Percentiles rank a stretch among this genome's conserved stretches.
Evolutionary conservation across 2,797 vertebrate genomes (phyloP).

Genomic region (Anolis apletophallus): DNA sequence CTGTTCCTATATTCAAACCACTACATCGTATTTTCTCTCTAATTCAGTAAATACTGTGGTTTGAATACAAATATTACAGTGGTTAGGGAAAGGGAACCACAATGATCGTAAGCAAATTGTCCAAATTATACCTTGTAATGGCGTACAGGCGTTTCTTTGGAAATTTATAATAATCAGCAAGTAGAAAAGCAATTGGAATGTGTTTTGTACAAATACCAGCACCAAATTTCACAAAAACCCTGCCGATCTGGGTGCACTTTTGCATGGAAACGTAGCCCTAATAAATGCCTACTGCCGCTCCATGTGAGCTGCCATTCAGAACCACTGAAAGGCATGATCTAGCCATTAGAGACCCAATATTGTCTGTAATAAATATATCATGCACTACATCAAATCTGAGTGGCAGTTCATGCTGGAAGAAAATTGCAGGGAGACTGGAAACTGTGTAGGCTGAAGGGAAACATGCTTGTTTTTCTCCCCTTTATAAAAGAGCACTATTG

Average conservation of each 20-base stretch:
- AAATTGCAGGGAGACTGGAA: neutral
- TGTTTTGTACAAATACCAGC: neutral
- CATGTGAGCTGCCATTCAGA: constrained; percentile 27
- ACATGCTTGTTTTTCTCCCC: neutral
- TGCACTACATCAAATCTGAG: constrained; percentile 4
- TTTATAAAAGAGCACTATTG: neutral
- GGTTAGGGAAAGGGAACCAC: neutral
- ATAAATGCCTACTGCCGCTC: constrained; percentile 18
- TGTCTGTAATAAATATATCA: constrained; percentile 22
- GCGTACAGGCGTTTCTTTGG: neutral
- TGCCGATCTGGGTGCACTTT: neutral
- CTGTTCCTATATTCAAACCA: no score
- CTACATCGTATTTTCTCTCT: no score
- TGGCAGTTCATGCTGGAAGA: constrained; percentile 14
- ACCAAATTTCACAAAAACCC: neutral
- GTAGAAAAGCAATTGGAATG: neutral
- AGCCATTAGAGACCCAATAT: constrained; percentile 21
- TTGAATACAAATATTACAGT: neutral
- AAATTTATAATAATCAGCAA: neutral
- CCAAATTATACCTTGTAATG: neutral
- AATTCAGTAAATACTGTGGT: no score
- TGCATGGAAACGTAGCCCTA: constrained; percentile 1
- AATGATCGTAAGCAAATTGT: neutral
- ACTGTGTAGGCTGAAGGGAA: neutral
- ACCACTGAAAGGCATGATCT: neutral